Conservation (phyloP, 2,113 vertebrate genomes). For the Lagenorhynchus albirostris region DNA sequence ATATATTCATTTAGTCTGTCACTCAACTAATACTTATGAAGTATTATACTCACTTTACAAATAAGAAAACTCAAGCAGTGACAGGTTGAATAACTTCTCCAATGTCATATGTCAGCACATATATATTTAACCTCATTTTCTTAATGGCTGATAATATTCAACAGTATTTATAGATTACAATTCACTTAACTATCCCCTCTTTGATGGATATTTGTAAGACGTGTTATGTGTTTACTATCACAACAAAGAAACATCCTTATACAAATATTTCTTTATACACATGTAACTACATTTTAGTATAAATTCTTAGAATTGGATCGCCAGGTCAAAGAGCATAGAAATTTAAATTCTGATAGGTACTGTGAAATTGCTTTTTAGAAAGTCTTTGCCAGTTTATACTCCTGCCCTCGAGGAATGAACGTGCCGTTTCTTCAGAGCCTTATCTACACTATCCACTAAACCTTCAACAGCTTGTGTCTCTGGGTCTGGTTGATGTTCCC, state of each 20-base stretch:
- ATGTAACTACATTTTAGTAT: neutral
- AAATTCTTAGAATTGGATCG: constrained; percentile 1
- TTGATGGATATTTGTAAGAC: neutral
- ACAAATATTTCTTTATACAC: neutral
- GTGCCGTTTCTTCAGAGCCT: neutral
- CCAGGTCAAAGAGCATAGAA: neutral
- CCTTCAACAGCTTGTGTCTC: neutral
- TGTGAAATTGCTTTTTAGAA: neutral
- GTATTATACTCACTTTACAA: neutral
- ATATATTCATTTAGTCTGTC: neutral
- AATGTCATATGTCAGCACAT: neutral
- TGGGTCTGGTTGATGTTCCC: neutral
- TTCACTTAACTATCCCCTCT: neutral
- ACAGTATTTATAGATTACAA: neutral
- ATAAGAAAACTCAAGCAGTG: neutral
- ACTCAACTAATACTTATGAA: neutral
- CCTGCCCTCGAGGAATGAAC: neutral
- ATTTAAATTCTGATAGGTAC: neutral
- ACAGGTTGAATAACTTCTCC: neutral
- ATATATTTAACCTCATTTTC: neutral
- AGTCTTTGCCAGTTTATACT: neutral
- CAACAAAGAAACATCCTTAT: neutral
- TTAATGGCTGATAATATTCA: neutral
- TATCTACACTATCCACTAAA: neutral
- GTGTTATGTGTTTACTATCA: neutral